These are phyloP conservation scores for Lepidotrigona ventralis DNA, from an alignment of 1,140 invertebrate species.

Conservation along the genomic window DNA sequence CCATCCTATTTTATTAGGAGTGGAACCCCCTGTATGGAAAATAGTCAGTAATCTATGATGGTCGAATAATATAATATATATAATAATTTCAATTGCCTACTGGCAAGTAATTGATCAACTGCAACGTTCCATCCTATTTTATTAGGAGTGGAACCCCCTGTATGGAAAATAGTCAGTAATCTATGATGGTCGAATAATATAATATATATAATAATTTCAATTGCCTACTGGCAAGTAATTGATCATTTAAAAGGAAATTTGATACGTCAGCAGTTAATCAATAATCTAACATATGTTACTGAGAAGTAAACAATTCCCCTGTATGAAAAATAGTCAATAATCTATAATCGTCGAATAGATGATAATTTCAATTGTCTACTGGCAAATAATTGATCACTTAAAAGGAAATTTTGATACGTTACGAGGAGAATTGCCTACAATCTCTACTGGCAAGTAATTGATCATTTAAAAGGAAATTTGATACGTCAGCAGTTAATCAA, in stretches of 20 bases:
- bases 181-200: background rate
- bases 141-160: conserved; percentile 64
- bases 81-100: background rate
- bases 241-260: background rate
- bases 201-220: background rate
- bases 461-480: conserved; percentile 1
- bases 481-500: conserved; percentile 2
- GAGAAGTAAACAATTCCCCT: conserved; percentile 35
- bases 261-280: conserved; percentile 3
- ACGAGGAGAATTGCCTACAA: too few species aligned
- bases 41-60: background rate
- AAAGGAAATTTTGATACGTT: too few species aligned
- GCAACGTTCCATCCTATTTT: conserved; percentile 75
- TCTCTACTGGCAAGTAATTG: background rate
- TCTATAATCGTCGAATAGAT: background rate
- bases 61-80: too few species aligned
- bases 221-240: background rate
- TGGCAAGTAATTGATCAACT: too few species aligned
- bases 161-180: background rate
- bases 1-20: conserved; percentile 72
- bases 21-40: conserved; percentile 57
- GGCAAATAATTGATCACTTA: too few species aligned
- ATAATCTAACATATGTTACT: background rate
- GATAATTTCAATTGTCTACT: background rate
- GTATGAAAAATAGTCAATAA: background rate